A percentile compares a stretch with the other conserved stretches of the same genome.
These are phyloP conservation scores for Tricholaema leucomelas DNA, from an alignment of 2,113 vertebrate genomes.

Conservation along the genomic window DNA sequence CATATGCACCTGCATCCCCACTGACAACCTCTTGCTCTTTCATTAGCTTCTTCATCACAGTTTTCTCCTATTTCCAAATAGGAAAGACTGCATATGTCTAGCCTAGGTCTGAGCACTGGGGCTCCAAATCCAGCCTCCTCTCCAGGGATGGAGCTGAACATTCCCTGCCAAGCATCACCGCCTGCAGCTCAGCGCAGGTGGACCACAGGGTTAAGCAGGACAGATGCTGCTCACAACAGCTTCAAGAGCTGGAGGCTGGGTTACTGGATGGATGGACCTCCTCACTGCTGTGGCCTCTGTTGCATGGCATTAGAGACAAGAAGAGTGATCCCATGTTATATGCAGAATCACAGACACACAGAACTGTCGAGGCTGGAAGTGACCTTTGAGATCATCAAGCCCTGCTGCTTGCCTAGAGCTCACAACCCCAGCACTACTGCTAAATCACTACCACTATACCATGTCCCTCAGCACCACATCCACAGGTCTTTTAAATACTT, in stretches of 20 bases:
- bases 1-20: fast-evolving
- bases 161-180: neutral
- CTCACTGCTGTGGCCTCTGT: neutral
- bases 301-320: neutral
- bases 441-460: too few relatives aligned
- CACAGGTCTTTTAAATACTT: too few relatives aligned
- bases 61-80: neutral
- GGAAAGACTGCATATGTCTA: neutral
- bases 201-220: neutral
- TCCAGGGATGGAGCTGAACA: neutral
- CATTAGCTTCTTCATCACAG: neutral
- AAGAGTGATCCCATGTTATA: neutral
- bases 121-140: neutral
- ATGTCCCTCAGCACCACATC: too few relatives aligned
- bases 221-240: neutral
- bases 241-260: neutral
- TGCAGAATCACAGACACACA: too few relatives aligned
- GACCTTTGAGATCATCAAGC: too few relatives aligned
- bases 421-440: too few relatives aligned
- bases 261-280: neutral
- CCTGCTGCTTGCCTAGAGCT: too few relatives aligned
- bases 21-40: neutral
- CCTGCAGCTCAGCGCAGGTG: neutral
- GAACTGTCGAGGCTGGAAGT: too few relatives aligned
- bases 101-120: neutral